Percentiles rank a stretch among this genome's conserved stretches.
These are phyloP conservation scores for Clamator glandarius DNA, from an alignment of 2,797 vertebrate genomes.

Conservation along the genomic window DNA sequence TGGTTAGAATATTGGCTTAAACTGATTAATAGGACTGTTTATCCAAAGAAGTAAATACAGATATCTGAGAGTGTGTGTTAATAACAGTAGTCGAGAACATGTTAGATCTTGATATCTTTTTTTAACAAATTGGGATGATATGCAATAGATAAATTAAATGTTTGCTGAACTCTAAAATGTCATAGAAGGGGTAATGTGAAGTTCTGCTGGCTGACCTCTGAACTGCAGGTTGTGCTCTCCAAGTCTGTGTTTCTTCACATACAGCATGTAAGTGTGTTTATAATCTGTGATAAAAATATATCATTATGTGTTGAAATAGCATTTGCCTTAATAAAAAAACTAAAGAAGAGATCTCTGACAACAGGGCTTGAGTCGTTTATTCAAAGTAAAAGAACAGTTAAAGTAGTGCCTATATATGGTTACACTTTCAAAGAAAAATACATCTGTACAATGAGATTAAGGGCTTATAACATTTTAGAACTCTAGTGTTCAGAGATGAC, in stretches of 20 bases:
- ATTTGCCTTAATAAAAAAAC: not conserved
- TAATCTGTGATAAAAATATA: not conserved
- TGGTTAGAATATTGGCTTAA: conserved; percentile 1
- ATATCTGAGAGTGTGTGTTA: not conserved
- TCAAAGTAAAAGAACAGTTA: not conserved
- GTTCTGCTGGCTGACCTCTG: not conserved
- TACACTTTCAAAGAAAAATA: not conserved
- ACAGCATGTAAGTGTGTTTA: not conserved
- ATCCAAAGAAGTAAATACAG: conserved; percentile 39
- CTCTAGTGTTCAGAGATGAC: not conserved
- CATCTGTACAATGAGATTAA: conserved; percentile 3
- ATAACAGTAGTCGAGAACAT: not conserved
- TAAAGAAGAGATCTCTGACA: not conserved
- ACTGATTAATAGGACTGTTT: conserved; percentile 37
- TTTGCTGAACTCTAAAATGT: not conserved
- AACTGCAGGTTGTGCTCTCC: not conserved
- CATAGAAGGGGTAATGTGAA: not conserved
- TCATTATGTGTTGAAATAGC: not conserved
- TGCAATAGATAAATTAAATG: not conserved
- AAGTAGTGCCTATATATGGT: not conserved
- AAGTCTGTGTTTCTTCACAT: not conserved
- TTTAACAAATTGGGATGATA: conserved; percentile 21
- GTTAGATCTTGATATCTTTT: not conserved
- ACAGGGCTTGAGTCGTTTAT: not conserved
- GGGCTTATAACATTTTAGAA: not conserved